Percentiles rank a stretch among this genome's conserved stretches.
These are phyloP conservation scores for Gallinago undulata DNA, from an alignment of 2,113 vertebrate species.

Conservation along the genomic window DNA sequence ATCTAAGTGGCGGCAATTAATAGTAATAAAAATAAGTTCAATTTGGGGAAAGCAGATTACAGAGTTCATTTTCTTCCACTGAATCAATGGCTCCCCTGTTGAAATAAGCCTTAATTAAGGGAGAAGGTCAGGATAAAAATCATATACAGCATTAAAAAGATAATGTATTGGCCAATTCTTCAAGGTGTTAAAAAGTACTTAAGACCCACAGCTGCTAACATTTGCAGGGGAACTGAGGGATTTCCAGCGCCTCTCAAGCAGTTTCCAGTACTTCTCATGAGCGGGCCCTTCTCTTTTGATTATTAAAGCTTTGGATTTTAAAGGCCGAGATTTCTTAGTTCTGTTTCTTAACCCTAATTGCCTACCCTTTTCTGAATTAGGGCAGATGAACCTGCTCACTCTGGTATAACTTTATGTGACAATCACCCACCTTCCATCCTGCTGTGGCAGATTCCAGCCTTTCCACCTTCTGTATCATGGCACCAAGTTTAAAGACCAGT, in stretches of 20 bases:
- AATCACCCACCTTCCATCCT: not conserved
- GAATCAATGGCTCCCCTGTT: slow-evolving; percentile 61
- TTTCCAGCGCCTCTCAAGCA: not conserved
- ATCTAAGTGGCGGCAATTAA: slow-evolving; percentile 68
- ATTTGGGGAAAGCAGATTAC: slow-evolving; percentile 68
- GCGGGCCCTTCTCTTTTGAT: not conserved
- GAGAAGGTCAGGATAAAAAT: slow-evolving; percentile 69
- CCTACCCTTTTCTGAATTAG: not conserved
- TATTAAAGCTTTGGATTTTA: not conserved
- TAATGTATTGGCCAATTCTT: slow-evolving; percentile 57
- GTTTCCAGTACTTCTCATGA: not conserved
- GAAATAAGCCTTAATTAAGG: slow-evolving; percentile 67
- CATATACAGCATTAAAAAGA: slow-evolving; percentile 56
- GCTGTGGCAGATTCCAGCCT: not conserved
- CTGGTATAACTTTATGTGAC: not conserved
- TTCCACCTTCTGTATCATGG: not conserved
- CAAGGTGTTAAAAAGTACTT: slow-evolving; percentile 61
- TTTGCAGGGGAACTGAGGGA: not conserved
- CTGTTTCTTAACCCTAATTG: not conserved
- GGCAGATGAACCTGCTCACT: not conserved
- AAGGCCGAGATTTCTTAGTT: not conserved
- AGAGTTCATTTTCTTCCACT: slow-evolving; percentile 66
- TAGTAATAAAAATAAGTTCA: slow-evolving; percentile 71
- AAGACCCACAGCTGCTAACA: slow-evolving; percentile 12
- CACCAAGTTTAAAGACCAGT: not conserved